A percentile compares a stretch with the other conserved stretches of the same genome.
phyloP scores from a whole-genome alignment of 1,140 invertebrate species.

The Drosophila yakuba region DNA sequence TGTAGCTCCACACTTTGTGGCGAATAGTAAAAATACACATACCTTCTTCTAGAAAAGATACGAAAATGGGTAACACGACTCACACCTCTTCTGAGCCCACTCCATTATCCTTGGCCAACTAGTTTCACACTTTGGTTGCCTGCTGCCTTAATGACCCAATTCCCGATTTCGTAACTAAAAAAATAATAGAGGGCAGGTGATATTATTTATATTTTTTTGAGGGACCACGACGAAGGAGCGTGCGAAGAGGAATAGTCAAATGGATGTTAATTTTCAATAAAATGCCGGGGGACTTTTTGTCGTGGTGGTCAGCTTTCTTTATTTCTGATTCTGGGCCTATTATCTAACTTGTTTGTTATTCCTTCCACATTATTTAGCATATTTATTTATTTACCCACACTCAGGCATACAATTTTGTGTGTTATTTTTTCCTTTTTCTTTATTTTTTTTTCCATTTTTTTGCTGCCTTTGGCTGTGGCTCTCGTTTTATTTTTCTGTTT shows the following conservation, averaged over 20 bases:
- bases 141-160: slow-evolving; percentile 62
- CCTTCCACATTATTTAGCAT: slow-evolving; percentile 77
- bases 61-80: slow-evolving; percentile 7
- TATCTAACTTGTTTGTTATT: slow-evolving; percentile 76
- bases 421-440: slow-evolving; percentile 10
- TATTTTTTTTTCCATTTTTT: slow-evolving; percentile 31
- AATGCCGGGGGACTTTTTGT: slow-evolving; percentile 12
- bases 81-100: neutral
- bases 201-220: slow-evolving; percentile 19
- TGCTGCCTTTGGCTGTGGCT: slow-evolving; percentile 13
- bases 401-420: slow-evolving; percentile 8
- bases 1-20: too few relatives aligned
- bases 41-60: neutral
- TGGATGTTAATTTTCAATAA: slow-evolving; percentile 42
- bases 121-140: slow-evolving; percentile 40
- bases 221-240: slow-evolving; percentile 16
- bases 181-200: slow-evolving; percentile 40
- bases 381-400: slow-evolving; percentile 61
- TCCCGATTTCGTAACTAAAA: slow-evolving; percentile 47
- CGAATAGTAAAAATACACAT: too few relatives aligned
- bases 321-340: slow-evolving; percentile 28
- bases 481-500: slow-evolving; percentile 32
- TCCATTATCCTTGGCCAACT: slow-evolving; percentile 14
- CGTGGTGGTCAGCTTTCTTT: slow-evolving; percentile 21
- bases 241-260: slow-evolving; percentile 20